Base-by-base conservation (phyloP, 2,113 vertebrate genomes). In the Sinocyclocheilus anophthalmus region DNA sequence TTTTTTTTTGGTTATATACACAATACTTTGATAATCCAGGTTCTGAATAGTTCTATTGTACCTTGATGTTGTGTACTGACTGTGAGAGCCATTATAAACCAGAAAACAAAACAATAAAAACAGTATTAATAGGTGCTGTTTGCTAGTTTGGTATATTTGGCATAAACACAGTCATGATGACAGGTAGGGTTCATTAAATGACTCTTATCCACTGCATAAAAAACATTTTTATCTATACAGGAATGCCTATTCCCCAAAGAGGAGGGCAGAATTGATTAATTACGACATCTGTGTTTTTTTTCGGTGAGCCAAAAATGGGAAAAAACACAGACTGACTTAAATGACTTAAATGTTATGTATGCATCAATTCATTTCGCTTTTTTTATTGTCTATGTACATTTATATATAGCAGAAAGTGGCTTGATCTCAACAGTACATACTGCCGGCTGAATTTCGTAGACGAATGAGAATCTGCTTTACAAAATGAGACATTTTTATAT, bases 1-100 rank as follows among this genome's bases (percentile, higher is more conserved):
- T n/a, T n/a, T n/a, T n/a, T n/a, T n/a, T n/a, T n/a, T n/a, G n/a
- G n/a, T n/a, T n/a, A 94, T 94, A 90, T 94, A 94, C 94, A 94
- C 84, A 90, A 92, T 93, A 92, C 93, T 88, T 90, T 87, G 81
- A 88, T 87, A 89, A 92, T 92, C 85, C 87, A 91, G 91, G 75
- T 87, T 90, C 90, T 85, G 75, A 91, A 88, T 55, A 85, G 67
- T 83, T 83, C 92, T 91, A 88, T 90, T 94, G 94, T 93, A 95
- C 93, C 93, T 91, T 89, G 88, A 87, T 85, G 88, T 24, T 86
- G 90, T 83, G 81, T 91, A 90, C 89, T 91, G 91, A 91, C 87
- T 83, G 91, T 85, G 53, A 85, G 65, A 91, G 90, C 89, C 89
- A 75, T 57, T 81, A 81, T 90, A 91, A 89, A 87, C 85, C 89